Base-by-base conservation (phyloP, 2,797 vertebrate species). In the Falco columbarius region DNA sequence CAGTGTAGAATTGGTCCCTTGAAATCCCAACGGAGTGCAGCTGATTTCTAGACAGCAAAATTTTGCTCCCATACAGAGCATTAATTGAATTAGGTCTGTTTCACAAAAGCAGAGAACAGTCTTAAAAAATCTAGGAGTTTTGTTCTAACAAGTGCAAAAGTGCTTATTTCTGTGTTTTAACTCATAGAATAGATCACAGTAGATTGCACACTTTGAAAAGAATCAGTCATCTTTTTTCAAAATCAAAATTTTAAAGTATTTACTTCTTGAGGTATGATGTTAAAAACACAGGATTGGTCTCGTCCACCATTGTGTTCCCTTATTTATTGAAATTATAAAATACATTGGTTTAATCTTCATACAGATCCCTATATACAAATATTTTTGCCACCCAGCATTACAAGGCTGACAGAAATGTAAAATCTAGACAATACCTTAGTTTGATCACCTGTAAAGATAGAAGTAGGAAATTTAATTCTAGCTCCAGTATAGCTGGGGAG, bases 21-120 rank as follows among this genome's bases (percentile, higher is more conserved):
- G 73, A 91, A 73, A 84, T 66, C 40, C 40, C 56, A 56, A 0
- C 63, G 40, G 14, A 84, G 29, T 71, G 21, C 76, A 91, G 46
- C 20, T 94, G 61, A 68, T 90, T 91, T 93, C 77, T 87, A 55
- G n/a, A 38, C 38, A 71, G 42, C 44, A 92, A 89, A 93, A 61
- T 89, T 79, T 65, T 40, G 11, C 38, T 89, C 63, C 71, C 42
- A 14, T 29, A 24, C 7, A 76, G 32, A 89, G 49, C 22, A 27
- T 66, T 72, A 9, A 18, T 40, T 95, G 52, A 63, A 46, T 76
- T 85, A 51, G 42, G 20, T 38, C 44, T 47, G 16, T 72, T 72
- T 76, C 2, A 12, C 52, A 80, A 86, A 84, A 84, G 17, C 49
- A 89, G 55, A 52, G 91, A 68, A 47, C 12, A 16, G 59, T 55